Percentiles rank a stretch among this genome's conserved stretches.
phyloP scores from a whole-genome alignment of 1,140 invertebrate species.

The Drosophila teissieri region DNA sequence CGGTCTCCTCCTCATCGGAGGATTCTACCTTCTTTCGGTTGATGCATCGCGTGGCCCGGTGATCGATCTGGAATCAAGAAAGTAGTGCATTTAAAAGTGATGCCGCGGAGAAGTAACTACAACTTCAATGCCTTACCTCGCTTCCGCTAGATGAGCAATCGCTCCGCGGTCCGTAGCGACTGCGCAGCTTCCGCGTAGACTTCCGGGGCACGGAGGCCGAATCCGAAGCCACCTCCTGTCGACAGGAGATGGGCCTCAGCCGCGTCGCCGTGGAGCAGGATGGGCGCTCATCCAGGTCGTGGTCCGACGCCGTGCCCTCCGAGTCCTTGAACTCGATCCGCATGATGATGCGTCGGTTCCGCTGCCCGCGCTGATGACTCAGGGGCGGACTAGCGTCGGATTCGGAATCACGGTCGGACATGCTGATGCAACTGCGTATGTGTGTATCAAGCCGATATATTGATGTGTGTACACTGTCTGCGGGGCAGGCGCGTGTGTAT shows the following conservation, averaged over 20 bases:
- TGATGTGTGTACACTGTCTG: slow-evolving; percentile 41
- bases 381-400: slow-evolving; percentile 61
- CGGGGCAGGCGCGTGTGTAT: slow-evolving; percentile 44
- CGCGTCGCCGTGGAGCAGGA: slow-evolving; percentile 38
- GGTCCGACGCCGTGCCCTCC: slow-evolving; percentile 60
- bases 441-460: slow-evolving; percentile 57
- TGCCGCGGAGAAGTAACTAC: too few species aligned
- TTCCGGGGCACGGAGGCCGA: slow-evolving; percentile 52
- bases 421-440: slow-evolving; percentile 73
- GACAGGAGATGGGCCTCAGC: slow-evolving; percentile 13
- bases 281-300: slow-evolving; percentile 40
- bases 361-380: slow-evolving; percentile 62
- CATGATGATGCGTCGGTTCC: slow-evolving; percentile 80
- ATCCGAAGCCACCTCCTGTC: slow-evolving; percentile 59
- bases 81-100: neutral
- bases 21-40: slow-evolving; percentile 41
- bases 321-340: slow-evolving; percentile 82
- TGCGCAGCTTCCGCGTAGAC: slow-evolving; percentile 59
- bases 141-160: slow-evolving; percentile 80
- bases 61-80: slow-evolving; percentile 34
- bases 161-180: slow-evolving; percentile 66
- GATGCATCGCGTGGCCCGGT: slow-evolving; percentile 22
- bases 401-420: slow-evolving; percentile 63
- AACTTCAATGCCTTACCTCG: slow-evolving; percentile 65
- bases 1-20: slow-evolving; percentile 45